These are phyloP conservation scores for Tupiocoris notatus DNA, from an alignment of 2,888 invertebrate genomes.

Conservation along the genomic window DNA sequence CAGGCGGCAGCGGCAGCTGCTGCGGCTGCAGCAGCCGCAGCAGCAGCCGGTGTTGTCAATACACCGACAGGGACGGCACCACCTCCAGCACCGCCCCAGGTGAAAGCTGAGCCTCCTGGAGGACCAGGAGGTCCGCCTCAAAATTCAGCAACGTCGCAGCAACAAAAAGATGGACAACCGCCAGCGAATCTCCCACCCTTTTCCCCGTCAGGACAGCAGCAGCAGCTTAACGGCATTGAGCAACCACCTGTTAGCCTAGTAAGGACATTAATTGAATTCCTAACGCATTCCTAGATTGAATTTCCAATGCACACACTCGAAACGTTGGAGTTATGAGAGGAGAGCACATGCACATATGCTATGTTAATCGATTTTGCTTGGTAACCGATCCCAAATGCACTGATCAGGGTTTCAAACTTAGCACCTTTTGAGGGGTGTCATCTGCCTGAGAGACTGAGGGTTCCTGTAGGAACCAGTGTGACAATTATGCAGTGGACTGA, in stretches of 20 bases:
- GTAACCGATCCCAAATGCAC: too few relatives aligned
- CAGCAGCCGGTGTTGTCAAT: conserved; percentile 52
- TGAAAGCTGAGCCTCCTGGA: conserved; percentile 48
- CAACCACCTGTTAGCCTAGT: conserved; percentile 61
- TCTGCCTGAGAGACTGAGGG: too few relatives aligned
- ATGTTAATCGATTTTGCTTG: too few relatives aligned
- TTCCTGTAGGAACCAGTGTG: too few relatives aligned
- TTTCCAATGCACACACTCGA: too few relatives aligned
- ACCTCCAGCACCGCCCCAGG: conserved; percentile 54
- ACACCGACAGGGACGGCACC: conserved; percentile 53
- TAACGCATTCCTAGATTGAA: too few relatives aligned
- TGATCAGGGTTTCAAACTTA: too few relatives aligned
- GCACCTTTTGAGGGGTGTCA: too few relatives aligned
- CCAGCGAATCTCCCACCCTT: conserved; percentile 51
- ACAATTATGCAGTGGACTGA: too few relatives aligned
- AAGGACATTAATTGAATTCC: too few relatives aligned
- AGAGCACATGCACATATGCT: too few relatives aligned
- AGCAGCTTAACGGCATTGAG: conserved; percentile 60
- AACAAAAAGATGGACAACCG: conserved; percentile 50
- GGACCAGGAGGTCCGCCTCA: neutral
- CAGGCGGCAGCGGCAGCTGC: conserved; percentile 58
- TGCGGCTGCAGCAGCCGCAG: conserved; percentile 53
- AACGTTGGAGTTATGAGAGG: too few relatives aligned
- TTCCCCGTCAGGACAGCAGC: conserved; percentile 52
- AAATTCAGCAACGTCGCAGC: conserved; percentile 52